These are phyloP conservation scores for Eupithecia tripunctaria DNA, from an alignment of 2,888 invertebrate species.

Conservation along the genomic window DNA sequence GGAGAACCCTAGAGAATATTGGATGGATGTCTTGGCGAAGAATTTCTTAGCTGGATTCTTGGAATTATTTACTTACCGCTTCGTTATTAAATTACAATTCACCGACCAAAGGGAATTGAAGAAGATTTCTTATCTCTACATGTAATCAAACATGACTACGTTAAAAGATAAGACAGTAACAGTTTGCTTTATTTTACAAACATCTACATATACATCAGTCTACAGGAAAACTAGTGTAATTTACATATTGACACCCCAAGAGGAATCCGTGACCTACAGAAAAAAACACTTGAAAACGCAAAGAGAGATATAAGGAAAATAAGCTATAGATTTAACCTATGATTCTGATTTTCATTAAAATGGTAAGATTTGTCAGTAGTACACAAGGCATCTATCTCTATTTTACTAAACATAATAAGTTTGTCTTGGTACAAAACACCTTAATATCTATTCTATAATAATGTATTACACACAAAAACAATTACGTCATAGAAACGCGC, in stretches of 20 bases:
- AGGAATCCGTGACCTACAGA: background rate
- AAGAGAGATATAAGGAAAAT: too few species aligned
- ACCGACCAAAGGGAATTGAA: background rate
- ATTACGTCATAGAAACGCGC: too few species aligned
- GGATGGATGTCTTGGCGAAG: constrained; percentile 43
- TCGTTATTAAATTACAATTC: background rate
- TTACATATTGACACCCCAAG: too few species aligned
- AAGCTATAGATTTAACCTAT: background rate
- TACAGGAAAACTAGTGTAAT: background rate
- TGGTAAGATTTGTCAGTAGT: too few species aligned
- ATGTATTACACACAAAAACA: too few species aligned
- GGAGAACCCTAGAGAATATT: constrained; percentile 48
- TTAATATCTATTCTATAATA: too few species aligned
- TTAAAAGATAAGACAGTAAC: background rate
- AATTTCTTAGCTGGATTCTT: background rate
- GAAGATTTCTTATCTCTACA: background rate
- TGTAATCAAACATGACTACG: background rate
- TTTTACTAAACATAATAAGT: too few species aligned
- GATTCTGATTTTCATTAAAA: too few species aligned
- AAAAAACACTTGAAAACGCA: too few species aligned
- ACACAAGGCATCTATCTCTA: too few species aligned
- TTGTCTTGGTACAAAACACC: too few species aligned
- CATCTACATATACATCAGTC: too few species aligned
- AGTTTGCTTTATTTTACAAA: background rate
- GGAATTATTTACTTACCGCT: background rate